Conservation (phyloP, 2,888 invertebrate species). For the Meloe dianella region DNA sequence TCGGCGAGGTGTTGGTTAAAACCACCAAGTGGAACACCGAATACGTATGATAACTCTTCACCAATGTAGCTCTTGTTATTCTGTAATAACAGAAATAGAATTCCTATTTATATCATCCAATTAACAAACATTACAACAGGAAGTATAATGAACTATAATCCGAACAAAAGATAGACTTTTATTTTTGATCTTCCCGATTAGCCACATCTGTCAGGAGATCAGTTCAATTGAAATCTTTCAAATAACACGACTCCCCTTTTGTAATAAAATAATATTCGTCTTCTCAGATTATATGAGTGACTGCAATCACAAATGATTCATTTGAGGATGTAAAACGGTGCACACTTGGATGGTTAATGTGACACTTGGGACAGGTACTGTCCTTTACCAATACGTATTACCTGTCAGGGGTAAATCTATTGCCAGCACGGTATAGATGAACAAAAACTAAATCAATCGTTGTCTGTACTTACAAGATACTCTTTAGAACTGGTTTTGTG, state of each 20-base stretch:
- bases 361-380: slow-evolving; percentile 48
- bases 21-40: slow-evolving; percentile 80
- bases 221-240: neutral
- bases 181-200: neutral
- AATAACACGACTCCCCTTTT: neutral
- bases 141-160: slow-evolving; percentile 15
- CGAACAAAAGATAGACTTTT: neutral
- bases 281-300: slow-evolving; percentile 18
- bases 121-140: slow-evolving; percentile 23
- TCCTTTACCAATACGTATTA: slow-evolving; percentile 47
- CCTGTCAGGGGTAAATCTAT: slow-evolving; percentile 39
- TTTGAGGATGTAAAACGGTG: slow-evolving; percentile 30
- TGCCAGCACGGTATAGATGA: neutral
- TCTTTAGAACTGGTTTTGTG: slow-evolving; percentile 83
- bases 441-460: slow-evolving; percentile 4
- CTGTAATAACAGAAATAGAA: slow-evolving; percentile 58
- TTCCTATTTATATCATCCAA: slow-evolving; percentile 36
- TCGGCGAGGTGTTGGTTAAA: slow-evolving; percentile 72
- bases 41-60: slow-evolving; percentile 85
- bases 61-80: slow-evolving; percentile 80
- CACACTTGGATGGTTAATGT: slow-evolving; percentile 40
- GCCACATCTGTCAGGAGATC: neutral
- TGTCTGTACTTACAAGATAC: slow-evolving; percentile 71
- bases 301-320: slow-evolving; percentile 21
- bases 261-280: neutral